Conservation (phyloP, 1,140 invertebrate species). For the Antheraea mylitta region DNA sequence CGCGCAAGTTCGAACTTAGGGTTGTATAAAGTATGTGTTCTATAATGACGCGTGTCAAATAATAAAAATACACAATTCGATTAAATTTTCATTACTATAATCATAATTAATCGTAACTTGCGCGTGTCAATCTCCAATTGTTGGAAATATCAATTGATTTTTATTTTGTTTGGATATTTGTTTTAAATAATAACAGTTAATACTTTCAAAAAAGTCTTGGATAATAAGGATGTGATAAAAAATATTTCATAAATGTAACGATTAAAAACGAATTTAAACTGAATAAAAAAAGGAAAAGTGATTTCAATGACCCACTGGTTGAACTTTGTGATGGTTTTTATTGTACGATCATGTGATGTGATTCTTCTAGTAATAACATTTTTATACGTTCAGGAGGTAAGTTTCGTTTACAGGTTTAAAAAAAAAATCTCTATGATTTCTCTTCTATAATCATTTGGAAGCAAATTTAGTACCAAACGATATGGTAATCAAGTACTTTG, state of each 20-base stretch:
- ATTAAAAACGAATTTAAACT: background rate
- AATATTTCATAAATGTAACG: background rate
- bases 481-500: too few species aligned
- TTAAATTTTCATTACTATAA: background rate
- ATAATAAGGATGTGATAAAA: background rate
- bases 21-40: too few species aligned
- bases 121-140: background rate
- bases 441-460: background rate
- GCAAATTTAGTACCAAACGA: too few species aligned
- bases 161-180: background rate
- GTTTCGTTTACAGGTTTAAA: conserved; percentile 2
- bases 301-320: background rate
- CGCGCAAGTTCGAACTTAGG: too few species aligned
- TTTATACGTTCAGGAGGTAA: conserved; percentile 13
- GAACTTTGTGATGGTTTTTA: conserved; percentile 7
- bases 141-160: background rate
- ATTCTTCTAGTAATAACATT: conserved; percentile 8
- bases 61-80: background rate
- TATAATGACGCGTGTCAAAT: background rate
- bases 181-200: too few species aligned
- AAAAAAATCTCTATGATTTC: background rate
- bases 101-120: background rate
- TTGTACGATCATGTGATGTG: conserved; percentile 8
- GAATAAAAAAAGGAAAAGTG: background rate
- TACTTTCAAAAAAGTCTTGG: background rate